These are phyloP conservation scores for Gnathonemus longibarbis DNA, from an alignment of 2,113 vertebrate species.

Conservation along the genomic window DNA sequence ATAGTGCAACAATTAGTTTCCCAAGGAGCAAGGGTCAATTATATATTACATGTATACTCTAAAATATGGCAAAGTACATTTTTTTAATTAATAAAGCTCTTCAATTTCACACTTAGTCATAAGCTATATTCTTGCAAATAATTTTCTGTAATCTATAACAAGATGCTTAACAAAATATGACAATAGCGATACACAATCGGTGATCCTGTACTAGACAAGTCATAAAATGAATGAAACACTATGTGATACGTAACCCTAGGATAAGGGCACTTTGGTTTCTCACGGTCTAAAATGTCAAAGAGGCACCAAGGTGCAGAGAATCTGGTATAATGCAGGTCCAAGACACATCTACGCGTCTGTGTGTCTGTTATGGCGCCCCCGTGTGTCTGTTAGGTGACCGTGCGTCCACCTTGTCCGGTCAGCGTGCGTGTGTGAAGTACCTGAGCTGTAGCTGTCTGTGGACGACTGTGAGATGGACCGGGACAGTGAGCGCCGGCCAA, in stretches of 20 bases:
- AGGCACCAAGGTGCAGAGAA: background rate
- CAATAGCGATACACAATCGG: background rate
- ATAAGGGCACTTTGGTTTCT: background rate
- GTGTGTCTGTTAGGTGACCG: background rate
- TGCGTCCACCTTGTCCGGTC: background rate
- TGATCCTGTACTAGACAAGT: background rate
- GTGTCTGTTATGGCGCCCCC: background rate
- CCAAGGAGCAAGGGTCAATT: background rate
- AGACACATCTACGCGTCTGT: background rate
- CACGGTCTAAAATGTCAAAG: background rate
- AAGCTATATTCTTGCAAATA: background rate
- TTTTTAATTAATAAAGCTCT: background rate
- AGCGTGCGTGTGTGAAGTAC: slow-evolving; percentile 47
- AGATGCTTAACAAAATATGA: background rate
- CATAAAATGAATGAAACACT: background rate
- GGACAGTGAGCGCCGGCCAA: slow-evolving; percentile 89
- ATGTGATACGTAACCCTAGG: background rate
- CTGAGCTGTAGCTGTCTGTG: slow-evolving; percentile 97
- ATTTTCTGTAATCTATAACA: background rate
- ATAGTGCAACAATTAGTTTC: background rate
- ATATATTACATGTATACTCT: background rate
- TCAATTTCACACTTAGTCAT: background rate
- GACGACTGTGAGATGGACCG: slow-evolving; percentile 98
- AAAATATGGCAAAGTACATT: background rate
- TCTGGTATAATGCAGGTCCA: background rate